phyloP scores from a whole-genome alignment of 2,797 vertebrate genomes.

The Octomys mimax region DNA sequence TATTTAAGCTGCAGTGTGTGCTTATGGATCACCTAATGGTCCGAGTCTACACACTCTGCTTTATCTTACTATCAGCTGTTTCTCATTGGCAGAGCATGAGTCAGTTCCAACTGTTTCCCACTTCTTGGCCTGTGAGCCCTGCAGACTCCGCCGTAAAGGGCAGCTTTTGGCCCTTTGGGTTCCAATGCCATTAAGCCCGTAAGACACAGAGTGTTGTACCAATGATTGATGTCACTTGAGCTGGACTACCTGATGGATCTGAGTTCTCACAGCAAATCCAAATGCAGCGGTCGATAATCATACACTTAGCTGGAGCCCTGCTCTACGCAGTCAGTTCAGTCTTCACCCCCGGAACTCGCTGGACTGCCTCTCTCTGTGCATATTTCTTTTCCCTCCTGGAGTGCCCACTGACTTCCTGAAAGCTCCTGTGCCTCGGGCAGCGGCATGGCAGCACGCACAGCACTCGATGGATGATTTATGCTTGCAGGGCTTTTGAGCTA shows the following conservation, averaged over 20 bases:
- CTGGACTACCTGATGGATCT: slow-evolving; percentile 6
- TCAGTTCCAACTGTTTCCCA: background rate
- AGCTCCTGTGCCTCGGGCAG: background rate
- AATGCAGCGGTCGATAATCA: slow-evolving; percentile 73
- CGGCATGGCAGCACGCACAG: background rate
- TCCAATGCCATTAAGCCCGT: slow-evolving; percentile 70
- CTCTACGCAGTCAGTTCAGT: background rate
- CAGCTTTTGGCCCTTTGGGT: slow-evolving; percentile 60
- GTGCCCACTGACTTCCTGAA: background rate
- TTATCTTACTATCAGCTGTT: background rate
- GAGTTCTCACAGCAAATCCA: slow-evolving; percentile 59
- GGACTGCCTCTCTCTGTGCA: background rate
- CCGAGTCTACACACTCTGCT: background rate
- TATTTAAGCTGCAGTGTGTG: too few species aligned
- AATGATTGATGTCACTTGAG: slow-evolving; percentile 74
- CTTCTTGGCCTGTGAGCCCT: background rate
- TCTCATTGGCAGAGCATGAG: background rate
- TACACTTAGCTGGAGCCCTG: slow-evolving; percentile 65
- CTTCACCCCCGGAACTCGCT: slow-evolving; percentile 44
- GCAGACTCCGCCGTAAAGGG: background rate
- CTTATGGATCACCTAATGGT: background rate
- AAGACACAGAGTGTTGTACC: background rate
- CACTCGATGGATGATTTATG: background rate
- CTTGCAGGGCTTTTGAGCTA: slow-evolving; percentile 9
- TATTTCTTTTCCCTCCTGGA: slow-evolving; percentile 58